Evolutionary conservation across 2,888 invertebrate species (phyloP).

Genomic region (Bedellia somnulentella): DNA sequence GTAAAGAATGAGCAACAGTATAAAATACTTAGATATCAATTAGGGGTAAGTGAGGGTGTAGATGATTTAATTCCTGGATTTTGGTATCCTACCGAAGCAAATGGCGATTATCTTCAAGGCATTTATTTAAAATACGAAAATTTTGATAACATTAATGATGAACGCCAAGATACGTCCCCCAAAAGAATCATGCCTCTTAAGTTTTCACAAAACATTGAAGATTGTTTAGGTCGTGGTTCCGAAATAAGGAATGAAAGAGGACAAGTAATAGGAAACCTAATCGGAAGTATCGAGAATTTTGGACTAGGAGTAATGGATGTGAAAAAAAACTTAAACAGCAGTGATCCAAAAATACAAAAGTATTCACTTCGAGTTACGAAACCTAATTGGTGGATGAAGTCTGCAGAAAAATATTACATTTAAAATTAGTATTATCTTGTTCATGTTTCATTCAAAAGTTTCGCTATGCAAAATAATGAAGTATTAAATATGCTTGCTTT

Average conservation of each 20-base stretch:
- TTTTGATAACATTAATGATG: slow-evolving; percentile 97
- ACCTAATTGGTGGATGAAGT: no score
- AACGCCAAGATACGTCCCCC: slow-evolving; percentile 90
- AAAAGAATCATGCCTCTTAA: slow-evolving; percentile 89
- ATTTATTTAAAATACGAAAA: slow-evolving; percentile 96
- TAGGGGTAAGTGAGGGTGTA: slow-evolving; percentile 87
- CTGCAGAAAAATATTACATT: no score
- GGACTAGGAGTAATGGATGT: slow-evolving; percentile 77
- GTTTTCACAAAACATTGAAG: slow-evolving; percentile 42
- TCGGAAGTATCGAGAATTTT: slow-evolving; percentile 55
- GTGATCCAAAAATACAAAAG: no score
- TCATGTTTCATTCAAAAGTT: no score
- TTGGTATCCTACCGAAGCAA: slow-evolving; percentile 86
- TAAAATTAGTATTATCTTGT: no score
- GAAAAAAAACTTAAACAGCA: no score
- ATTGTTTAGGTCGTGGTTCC: slow-evolving; percentile 23
- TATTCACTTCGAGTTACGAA: no score
- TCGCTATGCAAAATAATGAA: no score
- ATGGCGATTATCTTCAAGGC: slow-evolving; percentile 89
- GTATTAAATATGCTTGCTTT: no score
- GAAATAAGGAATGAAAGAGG: slow-evolving; percentile 23
- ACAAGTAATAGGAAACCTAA: slow-evolving; percentile 67
- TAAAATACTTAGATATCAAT: slow-evolving; percentile 67
- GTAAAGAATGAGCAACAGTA: slow-evolving; percentile 44
- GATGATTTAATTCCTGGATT: slow-evolving; percentile 77